Evolutionary conservation across 2,888 invertebrate species (phyloP), one percentile per base, ranked within the genome.

Genomic region (Resseliella maxima): DNA sequence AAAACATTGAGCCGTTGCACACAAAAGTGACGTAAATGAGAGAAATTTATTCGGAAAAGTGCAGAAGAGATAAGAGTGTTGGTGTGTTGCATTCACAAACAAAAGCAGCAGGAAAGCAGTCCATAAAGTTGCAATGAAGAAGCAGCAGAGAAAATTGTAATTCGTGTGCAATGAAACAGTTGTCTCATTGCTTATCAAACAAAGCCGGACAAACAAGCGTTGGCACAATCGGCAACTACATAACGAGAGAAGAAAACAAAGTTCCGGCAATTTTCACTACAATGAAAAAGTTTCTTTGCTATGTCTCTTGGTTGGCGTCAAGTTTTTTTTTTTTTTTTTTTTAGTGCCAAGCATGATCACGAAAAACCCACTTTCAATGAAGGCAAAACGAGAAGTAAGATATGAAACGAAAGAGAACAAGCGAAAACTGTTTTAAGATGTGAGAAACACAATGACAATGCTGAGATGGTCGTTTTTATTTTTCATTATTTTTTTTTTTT

Each of bases 151-250:
- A 72, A 72, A 72, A 72, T 72, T 72, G 72, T 31, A 12, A 72
- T 72, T 72, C 72, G 72, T 72, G 72, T 72, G 72, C 72, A 72
- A 31, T 72, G 72, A 72, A 72, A 72, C 72, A 72, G 72, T 72
- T 72, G 72, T 72, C 72, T 72, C 72, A 72, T 72, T 72, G 72
- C 72, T 72, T 72, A 72, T 72, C 72, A 72, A 72, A 72, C 72
- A 72, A 72, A 31, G 72, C 72, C 35, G 72, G 72, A 72, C 72
- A 72, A 72, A 72, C 72, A 72, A 72, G 72, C 72, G 8, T 35
- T 72, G 72, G 12, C 72, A 72, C 72, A 72, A 8, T 72, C 31
- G 72, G 21, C 72, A 72, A 72, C 72, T 72, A 72, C 35, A 31
- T 72, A 72, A 72, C 72, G 72, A 72, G 72, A 59, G 21, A 59